These are phyloP conservation scores for Ormyrus pomaceus DNA, from an alignment of 2,888 invertebrate genomes.

Conservation along the genomic window DNA sequence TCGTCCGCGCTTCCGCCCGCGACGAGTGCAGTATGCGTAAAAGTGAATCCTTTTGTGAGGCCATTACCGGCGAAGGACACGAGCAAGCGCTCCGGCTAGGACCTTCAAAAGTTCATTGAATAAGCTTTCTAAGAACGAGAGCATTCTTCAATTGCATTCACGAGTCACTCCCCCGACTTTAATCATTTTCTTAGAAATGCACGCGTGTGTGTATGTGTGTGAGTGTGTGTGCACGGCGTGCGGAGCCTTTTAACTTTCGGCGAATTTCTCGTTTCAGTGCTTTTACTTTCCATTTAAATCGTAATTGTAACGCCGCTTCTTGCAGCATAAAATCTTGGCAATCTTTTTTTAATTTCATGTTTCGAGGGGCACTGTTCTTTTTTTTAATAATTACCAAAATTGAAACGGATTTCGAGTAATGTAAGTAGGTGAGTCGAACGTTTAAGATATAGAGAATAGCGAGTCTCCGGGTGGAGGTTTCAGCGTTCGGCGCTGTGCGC, in stretches of 20 bases:
- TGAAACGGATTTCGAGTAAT: no score
- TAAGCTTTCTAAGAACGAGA: constrained; percentile 48
- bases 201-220: neutral
- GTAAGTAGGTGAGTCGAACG: no score
- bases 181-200: constrained; percentile 27
- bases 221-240: neutral
- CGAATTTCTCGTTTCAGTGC: neutral
- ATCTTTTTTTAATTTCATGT: no score
- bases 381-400: no score
- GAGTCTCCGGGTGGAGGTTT: no score
- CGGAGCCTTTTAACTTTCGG: neutral
- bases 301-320: no score
- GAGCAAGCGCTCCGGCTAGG: neutral
- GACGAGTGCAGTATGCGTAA: constrained; percentile 24
- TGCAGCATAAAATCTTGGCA: no score
- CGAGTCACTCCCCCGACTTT: constrained; percentile 20
- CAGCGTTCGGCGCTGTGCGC: no score
- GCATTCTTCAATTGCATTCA: constrained; percentile 39
- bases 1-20: constrained; percentile 61
- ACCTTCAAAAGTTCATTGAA: constrained; percentile 52
- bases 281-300: no score
- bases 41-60: constrained; percentile 49
- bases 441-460: no score
- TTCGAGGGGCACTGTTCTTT: no score
- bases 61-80: constrained; percentile 34